Base-by-base conservation (phyloP, 30 jellyfish, hydroid and myxozoan genomes). In the Chironex yamaguchii region DNA sequence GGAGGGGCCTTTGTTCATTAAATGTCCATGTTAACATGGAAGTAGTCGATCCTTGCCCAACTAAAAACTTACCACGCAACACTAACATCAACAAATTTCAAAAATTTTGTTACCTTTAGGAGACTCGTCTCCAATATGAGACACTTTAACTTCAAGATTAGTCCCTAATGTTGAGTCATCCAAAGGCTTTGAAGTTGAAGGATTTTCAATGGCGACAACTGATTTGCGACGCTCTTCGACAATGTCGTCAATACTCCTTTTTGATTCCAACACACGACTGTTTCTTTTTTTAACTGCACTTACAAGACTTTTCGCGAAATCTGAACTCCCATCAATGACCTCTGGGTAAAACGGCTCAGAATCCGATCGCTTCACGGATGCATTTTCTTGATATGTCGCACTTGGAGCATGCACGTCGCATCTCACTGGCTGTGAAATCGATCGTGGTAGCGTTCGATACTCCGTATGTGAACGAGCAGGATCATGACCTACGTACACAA, bases 211-310 rank as follows among this genome's bases (percentile, higher is more conserved):
- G n/a, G n/a, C n/a, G n/a, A n/a, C n/a, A n/a, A n/a, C n/a, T 42
- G 17, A 6, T 42, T 42, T 42, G 9, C 58, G 9, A 42, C 17
- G 9, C 17, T 42, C 58, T 42, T 42, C 17, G 13, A 42, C 58
- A 42, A 42, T 42, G 17, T 9, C 17, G 17, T 42, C 58, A 42
- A 42, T 42, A 42, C 17, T 17, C 17, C 17, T 42, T 6, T 17
- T 42, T 42, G 58, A 42, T 42, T 42, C 13, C 17, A 17, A 42
- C 9, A 42, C 58, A 6, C 58, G 9, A 42, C 58, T 42, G 13
- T 42, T 17, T 12, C 98, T 90, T 6, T 96, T 96, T n/a, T 67
- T 64, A 29, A 76, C 97, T 29, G 96, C 98, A 25, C 65, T 49
- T 51, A 31, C 81, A 24, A 91, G 48, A 34, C 77, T 80, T 48